phyloP scores from a whole-genome alignment of 2,797 vertebrate genomes.

The Platyrinchus mystaceus region DNA sequence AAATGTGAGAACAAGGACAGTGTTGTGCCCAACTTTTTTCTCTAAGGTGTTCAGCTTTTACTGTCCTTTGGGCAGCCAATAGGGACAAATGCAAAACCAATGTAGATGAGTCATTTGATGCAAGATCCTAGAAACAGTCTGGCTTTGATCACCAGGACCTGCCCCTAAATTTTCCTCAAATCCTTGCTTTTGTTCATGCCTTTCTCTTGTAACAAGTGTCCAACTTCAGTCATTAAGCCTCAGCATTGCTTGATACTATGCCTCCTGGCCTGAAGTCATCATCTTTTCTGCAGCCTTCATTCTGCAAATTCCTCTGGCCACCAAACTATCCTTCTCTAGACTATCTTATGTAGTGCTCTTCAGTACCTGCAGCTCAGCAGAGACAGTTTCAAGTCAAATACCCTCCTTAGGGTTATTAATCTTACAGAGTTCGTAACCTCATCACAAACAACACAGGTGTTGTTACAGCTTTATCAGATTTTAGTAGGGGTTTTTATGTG shows the following conservation, averaged over 20 bases:
- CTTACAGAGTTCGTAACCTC: background rate
- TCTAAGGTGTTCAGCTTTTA: background rate
- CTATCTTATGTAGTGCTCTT: background rate
- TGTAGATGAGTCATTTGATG: background rate
- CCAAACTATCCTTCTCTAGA: background rate
- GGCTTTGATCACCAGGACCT: background rate
- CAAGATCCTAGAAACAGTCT: background rate
- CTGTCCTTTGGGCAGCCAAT: background rate
- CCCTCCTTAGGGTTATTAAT: background rate
- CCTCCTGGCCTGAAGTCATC: background rate
- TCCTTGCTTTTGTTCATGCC: background rate
- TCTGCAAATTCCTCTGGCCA: fast-evolving
- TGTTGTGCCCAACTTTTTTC: background rate
- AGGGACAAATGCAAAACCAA: background rate
- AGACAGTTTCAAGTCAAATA: background rate
- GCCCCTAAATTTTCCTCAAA: background rate
- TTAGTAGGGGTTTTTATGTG: background rate
- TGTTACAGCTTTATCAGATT: background rate
- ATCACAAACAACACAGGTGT: background rate
- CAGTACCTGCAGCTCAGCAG: background rate
- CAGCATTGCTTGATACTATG: background rate
- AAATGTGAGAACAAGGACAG: background rate
- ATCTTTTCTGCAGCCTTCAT: background rate
- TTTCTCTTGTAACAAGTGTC: background rate
- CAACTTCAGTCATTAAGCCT: background rate